A percentile compares a stretch with the other conserved stretches of the same genome.
phyloP scores from a whole-genome alignment of 2,797 vertebrate genomes.

The Brachyalestes nurse region DNA sequence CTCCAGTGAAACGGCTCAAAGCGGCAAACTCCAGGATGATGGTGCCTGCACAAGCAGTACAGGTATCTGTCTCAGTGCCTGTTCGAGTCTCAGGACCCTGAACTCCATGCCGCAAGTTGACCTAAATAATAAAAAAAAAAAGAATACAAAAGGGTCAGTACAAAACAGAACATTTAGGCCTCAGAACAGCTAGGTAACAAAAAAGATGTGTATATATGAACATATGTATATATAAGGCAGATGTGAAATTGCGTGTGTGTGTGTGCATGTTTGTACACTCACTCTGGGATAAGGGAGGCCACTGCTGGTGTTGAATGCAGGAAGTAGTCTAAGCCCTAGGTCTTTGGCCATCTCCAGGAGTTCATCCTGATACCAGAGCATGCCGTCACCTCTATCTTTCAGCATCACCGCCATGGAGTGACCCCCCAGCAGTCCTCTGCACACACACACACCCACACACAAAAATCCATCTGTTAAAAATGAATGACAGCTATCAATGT shows the following conservation, averaged over 20 bases:
- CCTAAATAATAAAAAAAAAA: conserved; percentile 68
- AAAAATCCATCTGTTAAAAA: neutral
- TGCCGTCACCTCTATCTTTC: conserved; percentile 88
- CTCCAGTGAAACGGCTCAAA: conserved; percentile 95
- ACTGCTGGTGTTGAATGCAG: conserved; percentile 98
- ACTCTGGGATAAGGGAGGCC: conserved; percentile 98
- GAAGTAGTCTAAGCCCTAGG: conserved; percentile 90
- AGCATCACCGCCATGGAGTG: conserved; percentile 97
- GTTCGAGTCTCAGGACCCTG: conserved; percentile 93
- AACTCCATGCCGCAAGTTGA: conserved; percentile 94
- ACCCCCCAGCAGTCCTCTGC: conserved; percentile 92
- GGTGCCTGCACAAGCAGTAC: conserved; percentile 97
- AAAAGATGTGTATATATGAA: too few species aligned
- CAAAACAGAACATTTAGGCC: neutral
- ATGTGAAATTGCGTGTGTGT: too few species aligned
- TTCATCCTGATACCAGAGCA: conserved; percentile 96
- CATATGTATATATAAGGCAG: too few species aligned
- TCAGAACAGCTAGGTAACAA: too few species aligned
- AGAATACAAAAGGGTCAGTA: neutral
- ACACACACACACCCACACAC: conserved; percentile 34
- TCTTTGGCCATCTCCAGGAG: conserved; percentile 97
- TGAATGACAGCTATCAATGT: too few species aligned
- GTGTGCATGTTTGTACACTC: conserved; percentile 62
- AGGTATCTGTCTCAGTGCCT: conserved; percentile 96
- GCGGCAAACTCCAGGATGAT: conserved; percentile 98